Conservation (phyloP, 1,140 invertebrate species). For the Panulirus ornatus region DNA sequence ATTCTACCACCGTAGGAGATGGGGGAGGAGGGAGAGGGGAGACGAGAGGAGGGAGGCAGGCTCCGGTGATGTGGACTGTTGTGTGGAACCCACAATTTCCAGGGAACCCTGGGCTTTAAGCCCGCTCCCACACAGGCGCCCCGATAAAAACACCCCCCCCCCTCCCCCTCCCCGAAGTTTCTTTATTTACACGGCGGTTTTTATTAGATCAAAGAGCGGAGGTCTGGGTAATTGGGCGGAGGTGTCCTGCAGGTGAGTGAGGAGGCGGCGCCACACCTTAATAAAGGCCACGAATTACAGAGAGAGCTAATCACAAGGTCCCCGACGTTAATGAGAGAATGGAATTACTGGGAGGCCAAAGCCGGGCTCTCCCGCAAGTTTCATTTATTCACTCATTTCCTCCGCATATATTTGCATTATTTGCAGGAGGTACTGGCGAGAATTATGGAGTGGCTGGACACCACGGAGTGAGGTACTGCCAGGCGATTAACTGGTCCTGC, state of each 20-base stretch:
- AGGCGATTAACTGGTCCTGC: neutral
- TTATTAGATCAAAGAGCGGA: neutral
- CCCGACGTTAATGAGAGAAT: slow-evolving; percentile 7
- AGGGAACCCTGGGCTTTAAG: neutral
- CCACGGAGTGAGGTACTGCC: neutral
- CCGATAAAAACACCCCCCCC: neutral
- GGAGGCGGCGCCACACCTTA: neutral
- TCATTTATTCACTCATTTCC: no score
- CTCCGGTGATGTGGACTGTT: no score
- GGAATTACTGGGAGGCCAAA: neutral
- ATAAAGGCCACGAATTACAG: neutral
- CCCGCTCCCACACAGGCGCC: neutral
- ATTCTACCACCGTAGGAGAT: no score
- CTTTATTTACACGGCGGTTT: neutral
- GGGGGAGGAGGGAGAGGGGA: neutral
- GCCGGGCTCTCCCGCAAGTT: neutral
- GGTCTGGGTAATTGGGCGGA: neutral
- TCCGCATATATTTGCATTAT: neutral
- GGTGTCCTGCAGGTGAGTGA: neutral
- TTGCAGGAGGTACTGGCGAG: neutral
- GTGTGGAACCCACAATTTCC: no score
- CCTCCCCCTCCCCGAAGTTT: neutral
- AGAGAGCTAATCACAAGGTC: neutral
- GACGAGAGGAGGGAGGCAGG: neutral
- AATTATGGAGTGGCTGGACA: neutral